A percentile compares a stretch with the other conserved stretches of the same genome.
These are phyloP conservation scores for Prietella phreatophila DNA, from an alignment of 2,113 vertebrate species.

Conservation along the genomic window DNA sequence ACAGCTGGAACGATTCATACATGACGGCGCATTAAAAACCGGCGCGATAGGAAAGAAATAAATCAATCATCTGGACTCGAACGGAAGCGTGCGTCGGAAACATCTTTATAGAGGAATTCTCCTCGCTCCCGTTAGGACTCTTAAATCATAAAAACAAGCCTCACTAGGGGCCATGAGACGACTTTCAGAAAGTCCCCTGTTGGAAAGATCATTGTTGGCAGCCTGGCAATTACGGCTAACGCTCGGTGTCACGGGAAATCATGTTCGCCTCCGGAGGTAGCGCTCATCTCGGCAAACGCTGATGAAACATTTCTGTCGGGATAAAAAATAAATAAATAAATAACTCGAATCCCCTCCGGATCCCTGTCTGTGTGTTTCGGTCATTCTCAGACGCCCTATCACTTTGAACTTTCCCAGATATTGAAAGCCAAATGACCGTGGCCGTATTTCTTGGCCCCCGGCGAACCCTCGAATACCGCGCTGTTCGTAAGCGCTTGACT, in stretches of 20 bases:
- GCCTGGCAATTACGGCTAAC: conserved; percentile 49
- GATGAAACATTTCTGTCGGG: conserved; percentile 23
- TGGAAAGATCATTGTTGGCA: conserved; percentile 39
- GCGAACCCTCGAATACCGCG: neutral
- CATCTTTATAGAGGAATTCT: conserved; percentile 37
- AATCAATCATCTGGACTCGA: neutral
- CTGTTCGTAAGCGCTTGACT: conserved; percentile 33
- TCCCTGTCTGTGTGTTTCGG: conserved; percentile 22
- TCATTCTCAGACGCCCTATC: conserved; percentile 18
- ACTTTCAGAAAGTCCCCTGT: conserved; percentile 31
- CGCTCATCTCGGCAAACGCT: conserved; percentile 31
- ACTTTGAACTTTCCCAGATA: conserved; percentile 47
- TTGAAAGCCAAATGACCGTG: conserved; percentile 44
- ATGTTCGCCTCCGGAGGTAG: conserved; percentile 40
- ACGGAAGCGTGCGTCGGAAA: neutral
- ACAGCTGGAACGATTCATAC: neutral
- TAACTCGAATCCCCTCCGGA: conserved; percentile 11
- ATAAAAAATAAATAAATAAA: neutral
- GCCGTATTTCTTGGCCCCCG: conserved; percentile 19
- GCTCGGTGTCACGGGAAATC: conserved; percentile 38
- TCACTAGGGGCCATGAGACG: conserved; percentile 21
- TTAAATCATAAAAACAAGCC: conserved; percentile 30
- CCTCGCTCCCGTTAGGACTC: conserved; percentile 37
- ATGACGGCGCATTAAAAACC: neutral
- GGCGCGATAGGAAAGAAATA: no score